These are phyloP conservation scores for Aegypius monachus DNA, from an alignment of 2,113 vertebrate species.

Conservation along the genomic window DNA sequence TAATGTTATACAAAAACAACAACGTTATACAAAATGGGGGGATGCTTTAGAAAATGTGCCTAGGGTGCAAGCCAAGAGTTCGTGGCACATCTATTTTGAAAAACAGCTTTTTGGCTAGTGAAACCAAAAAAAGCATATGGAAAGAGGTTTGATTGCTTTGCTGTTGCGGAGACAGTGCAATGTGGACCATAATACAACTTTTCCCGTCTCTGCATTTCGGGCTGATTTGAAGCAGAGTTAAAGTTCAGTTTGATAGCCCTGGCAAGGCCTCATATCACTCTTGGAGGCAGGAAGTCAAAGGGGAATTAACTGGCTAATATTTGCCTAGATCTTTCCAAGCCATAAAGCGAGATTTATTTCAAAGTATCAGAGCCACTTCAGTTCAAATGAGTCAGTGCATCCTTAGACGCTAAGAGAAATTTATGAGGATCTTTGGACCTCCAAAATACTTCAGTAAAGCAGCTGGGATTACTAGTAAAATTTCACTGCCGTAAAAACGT, in stretches of 20 bases:
- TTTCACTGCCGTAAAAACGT: background rate
- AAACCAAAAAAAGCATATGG: background rate
- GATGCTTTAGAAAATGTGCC: background rate
- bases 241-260: background rate
- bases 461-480: background rate
- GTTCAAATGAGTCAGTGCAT: background rate
- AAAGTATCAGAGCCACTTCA: background rate
- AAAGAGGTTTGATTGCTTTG: background rate
- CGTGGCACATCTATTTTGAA: background rate
- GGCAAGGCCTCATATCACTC: background rate
- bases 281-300: background rate
- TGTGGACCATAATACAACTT: background rate
- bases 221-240: background rate
- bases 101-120: background rate
- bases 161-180: background rate
- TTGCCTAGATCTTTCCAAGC: background rate
- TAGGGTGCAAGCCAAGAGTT: background rate
- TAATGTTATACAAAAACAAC: background rate
- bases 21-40: background rate
- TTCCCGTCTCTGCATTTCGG: background rate
- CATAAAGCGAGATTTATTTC: constrained; percentile 2
- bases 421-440: background rate
- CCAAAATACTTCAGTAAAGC: background rate
- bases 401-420: background rate
- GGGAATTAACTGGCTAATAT: background rate